phyloP scores from a whole-genome alignment of 2,797 vertebrate species.

The Tiaroga cobitis region DNA sequence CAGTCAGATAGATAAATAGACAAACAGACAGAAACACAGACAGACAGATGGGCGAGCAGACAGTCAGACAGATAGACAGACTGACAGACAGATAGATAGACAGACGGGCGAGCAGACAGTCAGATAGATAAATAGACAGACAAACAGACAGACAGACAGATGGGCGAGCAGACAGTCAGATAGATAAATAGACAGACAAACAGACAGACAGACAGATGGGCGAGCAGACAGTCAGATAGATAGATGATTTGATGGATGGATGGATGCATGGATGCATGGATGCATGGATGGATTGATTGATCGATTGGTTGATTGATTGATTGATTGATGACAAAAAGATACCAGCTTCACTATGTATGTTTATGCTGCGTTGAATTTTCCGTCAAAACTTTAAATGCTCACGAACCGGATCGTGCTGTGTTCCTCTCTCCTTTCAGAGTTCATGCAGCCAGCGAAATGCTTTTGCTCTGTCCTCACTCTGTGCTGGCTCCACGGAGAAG shows the following conservation, averaged over 20 bases:
- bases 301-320: background rate
- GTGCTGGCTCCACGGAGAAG: conserved; percentile 42
- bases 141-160: too few species aligned
- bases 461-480: conserved; percentile 24
- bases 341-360: background rate
- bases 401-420: background rate
- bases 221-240: background rate
- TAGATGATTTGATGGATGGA: background rate
- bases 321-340: background rate
- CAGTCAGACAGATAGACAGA: too few species aligned
- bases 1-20: too few species aligned
- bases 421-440: conserved; percentile 18
- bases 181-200: too few species aligned
- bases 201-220: background rate
- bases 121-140: too few species aligned
- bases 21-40: too few species aligned
- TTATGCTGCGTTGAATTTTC: background rate
- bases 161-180: background rate
- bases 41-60: too few species aligned
- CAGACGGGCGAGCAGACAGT: too few species aligned
- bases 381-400: background rate
- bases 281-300: background rate
- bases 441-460: conserved; percentile 28
- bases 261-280: background rate
- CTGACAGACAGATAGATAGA: too few species aligned